These are phyloP conservation scores for Pygoscelis antarcticus DNA, from an alignment of 2,113 vertebrate species.

Conservation along the genomic window DNA sequence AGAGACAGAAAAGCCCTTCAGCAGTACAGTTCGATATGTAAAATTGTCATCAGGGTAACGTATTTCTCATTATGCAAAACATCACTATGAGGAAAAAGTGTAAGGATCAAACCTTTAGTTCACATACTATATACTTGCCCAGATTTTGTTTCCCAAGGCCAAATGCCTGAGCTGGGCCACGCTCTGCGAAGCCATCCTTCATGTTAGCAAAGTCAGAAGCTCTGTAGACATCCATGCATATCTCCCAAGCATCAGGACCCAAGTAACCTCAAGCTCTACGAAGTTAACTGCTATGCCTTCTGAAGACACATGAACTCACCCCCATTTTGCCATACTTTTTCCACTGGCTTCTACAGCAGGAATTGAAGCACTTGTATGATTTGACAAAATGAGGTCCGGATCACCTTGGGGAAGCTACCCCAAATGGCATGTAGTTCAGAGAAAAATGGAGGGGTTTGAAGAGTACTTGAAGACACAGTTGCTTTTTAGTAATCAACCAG, in stretches of 20 bases:
- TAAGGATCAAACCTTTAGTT: background rate
- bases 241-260: background rate
- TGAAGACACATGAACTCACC: background rate
- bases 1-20: background rate
- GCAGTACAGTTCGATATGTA: background rate
- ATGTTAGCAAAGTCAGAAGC: background rate
- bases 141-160: background rate
- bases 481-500: slow-evolving; percentile 34
- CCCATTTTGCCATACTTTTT: background rate
- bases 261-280: background rate
- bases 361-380: slow-evolving; percentile 21
- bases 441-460: slow-evolving; percentile 13
- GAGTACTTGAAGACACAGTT: slow-evolving; percentile 28
- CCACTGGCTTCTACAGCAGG: background rate
- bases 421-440: background rate
- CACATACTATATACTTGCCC: background rate
- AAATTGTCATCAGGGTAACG: background rate
- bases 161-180: rapidly evolving
- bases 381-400: background rate
- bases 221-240: background rate
- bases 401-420: background rate
- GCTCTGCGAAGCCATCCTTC: background rate
- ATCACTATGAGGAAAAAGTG: background rate
- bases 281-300: background rate
- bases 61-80: background rate